Base-by-base conservation (phyloP, 2,113 vertebrate genomes). In the Vidua chalybeata region DNA sequence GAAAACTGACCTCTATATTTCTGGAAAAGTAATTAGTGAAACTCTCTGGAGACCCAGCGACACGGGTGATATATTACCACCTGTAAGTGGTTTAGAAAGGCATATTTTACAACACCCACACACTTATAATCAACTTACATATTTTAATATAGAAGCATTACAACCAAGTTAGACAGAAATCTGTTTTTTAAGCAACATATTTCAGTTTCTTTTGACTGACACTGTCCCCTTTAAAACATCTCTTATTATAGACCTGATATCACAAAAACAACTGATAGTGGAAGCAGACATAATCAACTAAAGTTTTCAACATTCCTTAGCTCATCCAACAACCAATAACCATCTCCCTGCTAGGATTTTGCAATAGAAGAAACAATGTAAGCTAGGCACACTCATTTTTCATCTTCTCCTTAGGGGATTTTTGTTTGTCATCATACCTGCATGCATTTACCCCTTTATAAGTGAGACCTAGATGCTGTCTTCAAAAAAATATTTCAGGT, bases 21-120 rank as follows among this genome's bases (percentile, higher is more conserved):
- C 95, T 97, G 84, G 88, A 96, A 95, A 97, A 97, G 84, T 94
- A 96, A 97, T 97, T 97, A 97, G 90, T 94, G 86, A 93, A 90
- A 89, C 96, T 58, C 95, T 79, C 54, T 33, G 67, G 94, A 95
- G 96, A 96, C 86, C 22, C 7, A 63, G 82, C 97, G 96, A 91
- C 94, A 84, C 6, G 62, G 84, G 88, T 97, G 95, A 98, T 97
- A 90, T 84, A 98, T 97, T 97, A 95, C 86, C 94, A 92, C 79
- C 95, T 89, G 91, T 82, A 96, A 93, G 91, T 96, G 62, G 67
- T 95, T 97, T 96, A 93, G 93, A 97, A 96, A 74, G 43, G 87
- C 51, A 87, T 91, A 93, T 96, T 96, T 95, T 96, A 94, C 76
- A 95, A 93, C 77, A 85, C 84, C 93, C 83, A 96, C 91, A 82